Percentiles rank a stretch among this genome's conserved stretches.
Evolutionary conservation across 92 coral and sea anemone species (phyloP).

Genomic region (Muricea muricata): DNA sequence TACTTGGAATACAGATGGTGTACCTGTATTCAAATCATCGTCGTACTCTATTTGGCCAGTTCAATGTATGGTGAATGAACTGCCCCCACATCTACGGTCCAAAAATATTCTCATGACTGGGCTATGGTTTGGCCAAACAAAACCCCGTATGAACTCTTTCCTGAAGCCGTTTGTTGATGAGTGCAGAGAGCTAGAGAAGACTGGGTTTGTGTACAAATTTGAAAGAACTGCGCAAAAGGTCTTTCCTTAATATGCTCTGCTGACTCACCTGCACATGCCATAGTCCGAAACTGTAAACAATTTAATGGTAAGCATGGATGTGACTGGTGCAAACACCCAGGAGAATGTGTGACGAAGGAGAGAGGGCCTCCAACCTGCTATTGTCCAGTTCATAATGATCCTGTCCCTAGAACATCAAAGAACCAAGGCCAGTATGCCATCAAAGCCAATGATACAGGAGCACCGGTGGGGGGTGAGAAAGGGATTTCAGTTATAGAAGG

Average conservation of each 20-base stretch:
- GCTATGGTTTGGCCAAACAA: background rate
- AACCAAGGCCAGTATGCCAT: slow-evolving; percentile 14
- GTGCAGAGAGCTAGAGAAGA: slow-evolving; percentile 21
- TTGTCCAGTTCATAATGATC: slow-evolving; percentile 1
- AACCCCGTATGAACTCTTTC: background rate
- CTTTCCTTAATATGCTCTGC: background rate
- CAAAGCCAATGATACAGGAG: slow-evolving; percentile 22
- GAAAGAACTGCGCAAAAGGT: background rate
- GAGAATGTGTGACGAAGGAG: slow-evolving; percentile 13
- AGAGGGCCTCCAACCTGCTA: slow-evolving; percentile 27
- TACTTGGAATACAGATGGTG: background rate
- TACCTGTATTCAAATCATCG: background rate
- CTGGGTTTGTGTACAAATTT: background rate
- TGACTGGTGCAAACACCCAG: slow-evolving; percentile 40
- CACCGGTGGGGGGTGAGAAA: slow-evolving; percentile 26
- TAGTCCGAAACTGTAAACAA: background rate
- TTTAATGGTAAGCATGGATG: no score
- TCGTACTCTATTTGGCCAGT: background rate
- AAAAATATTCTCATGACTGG: background rate
- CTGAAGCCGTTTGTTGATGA: background rate
- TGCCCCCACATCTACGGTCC: background rate
- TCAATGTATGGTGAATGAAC: background rate
- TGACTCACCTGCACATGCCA: background rate
- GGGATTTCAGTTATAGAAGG: slow-evolving; percentile 33
- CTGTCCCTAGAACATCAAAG: slow-evolving; percentile 25